Evolutionary conservation across 2,888 invertebrate genomes (phyloP), one percentile per base, ranked within the genome.

Genomic region (Caprella mutica): DNA sequence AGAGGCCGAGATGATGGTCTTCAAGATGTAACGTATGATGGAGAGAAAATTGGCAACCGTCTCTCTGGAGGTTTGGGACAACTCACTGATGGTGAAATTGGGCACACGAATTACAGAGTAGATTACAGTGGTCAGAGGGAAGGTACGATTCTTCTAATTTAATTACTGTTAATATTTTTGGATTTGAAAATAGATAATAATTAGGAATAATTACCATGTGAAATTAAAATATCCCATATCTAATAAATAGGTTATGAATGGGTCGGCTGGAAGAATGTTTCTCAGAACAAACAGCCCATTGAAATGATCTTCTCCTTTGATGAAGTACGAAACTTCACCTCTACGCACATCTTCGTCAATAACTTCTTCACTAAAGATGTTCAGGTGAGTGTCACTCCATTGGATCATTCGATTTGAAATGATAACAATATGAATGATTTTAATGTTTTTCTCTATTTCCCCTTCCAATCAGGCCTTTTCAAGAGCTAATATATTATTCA

Each of bases 191-290:
- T n/a, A n/a, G n/a, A n/a, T n/a, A n/a, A n/a, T n/a, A n/a, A n/a
- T n/a, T n/a, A n/a, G n/a, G n/a, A n/a, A n/a, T n/a, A 38, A 17
- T 17, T 19, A n/a, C n/a, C n/a, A n/a, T n/a, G n/a, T n/a, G n/a
- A n/a, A n/a, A n/a, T n/a, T n/a, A n/a, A n/a, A n/a, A n/a, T n/a
- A n/a, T n/a, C n/a, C n/a, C n/a, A n/a, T n/a, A n/a, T n/a, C n/a
- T n/a, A n/a, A n/a, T 29, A 66, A 65, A 23, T 67, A 73, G 79
- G 81, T 24, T 84, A 85, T 69, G 86, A 88, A 52, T 92, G 91
- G 92, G 83, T 92, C 29, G 92, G 91, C 1, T 92, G 92, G 92
- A 79, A 82, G 69, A 86, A 86, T 72, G 86, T 86, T 70, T 38
- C 56, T 23, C 39, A 57, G 19, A 81, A 83, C 2, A 71, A 75